phyloP scores from a whole-genome alignment of 2,888 invertebrate genomes.

The Noctua comes region DNA sequence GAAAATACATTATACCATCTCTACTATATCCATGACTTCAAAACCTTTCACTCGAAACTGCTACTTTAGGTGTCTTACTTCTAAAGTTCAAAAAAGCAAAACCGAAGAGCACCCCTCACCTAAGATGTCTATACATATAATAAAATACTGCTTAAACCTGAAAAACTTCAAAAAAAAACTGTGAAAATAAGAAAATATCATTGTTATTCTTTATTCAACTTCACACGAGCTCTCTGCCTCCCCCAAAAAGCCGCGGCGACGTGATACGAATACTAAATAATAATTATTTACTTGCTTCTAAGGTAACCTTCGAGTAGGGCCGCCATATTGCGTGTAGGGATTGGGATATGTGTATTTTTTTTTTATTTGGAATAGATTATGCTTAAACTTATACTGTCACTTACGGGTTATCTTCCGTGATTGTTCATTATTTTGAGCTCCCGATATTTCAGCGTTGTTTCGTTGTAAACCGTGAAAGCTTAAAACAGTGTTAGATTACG shows the following conservation, averaged over 20 bases:
- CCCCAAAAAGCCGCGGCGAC: conserved; percentile 65
- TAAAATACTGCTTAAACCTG: background rate
- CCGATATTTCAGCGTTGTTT: too few relatives aligned
- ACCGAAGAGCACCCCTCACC: background rate
- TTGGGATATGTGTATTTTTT: conserved; percentile 11
- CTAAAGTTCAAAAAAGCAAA: conserved; percentile 2
- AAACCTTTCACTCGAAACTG: background rate
- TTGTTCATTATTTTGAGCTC: too few relatives aligned
- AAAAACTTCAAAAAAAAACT: conserved; percentile 62
- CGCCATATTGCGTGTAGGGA: background rate
- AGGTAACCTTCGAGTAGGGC: conserved; percentile 60
- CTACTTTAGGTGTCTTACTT: background rate
- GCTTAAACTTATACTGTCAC: too few relatives aligned
- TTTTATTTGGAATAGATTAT: background rate
- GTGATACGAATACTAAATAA: conserved; percentile 69
- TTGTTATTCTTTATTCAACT: conserved; percentile 82
- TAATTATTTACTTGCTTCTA: conserved; percentile 70
- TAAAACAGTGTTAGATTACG: background rate
- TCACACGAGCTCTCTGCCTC: conserved; percentile 75
- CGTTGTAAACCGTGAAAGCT: too few relatives aligned
- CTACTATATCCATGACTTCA: background rate
- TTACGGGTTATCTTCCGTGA: too few relatives aligned
- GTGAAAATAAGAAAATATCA: conserved; percentile 73
- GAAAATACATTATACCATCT: background rate
- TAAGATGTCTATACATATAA: background rate